A percentile compares a stretch with the other conserved stretches of the same genome.
These are phyloP conservation scores for Orientallactaga bullata DNA, from an alignment of 2,113 vertebrate species.

Conservation along the genomic window DNA sequence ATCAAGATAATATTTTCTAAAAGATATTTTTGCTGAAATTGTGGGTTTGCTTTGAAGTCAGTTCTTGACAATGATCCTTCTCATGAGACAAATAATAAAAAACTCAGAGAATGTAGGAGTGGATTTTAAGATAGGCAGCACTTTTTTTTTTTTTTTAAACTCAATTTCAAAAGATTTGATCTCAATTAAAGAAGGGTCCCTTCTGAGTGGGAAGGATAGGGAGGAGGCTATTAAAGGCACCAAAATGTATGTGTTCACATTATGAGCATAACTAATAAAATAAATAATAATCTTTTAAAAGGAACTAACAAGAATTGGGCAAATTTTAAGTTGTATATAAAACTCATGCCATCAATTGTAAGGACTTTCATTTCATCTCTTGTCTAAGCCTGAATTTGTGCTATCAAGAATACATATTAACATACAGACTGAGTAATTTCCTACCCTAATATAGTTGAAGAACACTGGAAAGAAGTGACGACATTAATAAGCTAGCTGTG, in stretches of 20 bases:
- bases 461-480: not conserved
- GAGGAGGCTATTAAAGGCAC: too few relatives aligned
- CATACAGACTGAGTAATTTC: not conserved
- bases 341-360: not conserved
- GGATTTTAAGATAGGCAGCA: not conserved
- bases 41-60: not conserved
- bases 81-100: not conserved
- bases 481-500: not conserved
- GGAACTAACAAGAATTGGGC: not conserved
- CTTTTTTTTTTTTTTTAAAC: not conserved
- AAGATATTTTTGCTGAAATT: not conserved
- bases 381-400: conserved; percentile 12
- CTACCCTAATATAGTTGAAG: not conserved
- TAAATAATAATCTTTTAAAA: too few relatives aligned
- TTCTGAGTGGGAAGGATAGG: too few relatives aligned
- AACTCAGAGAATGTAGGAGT: not conserved
- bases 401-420: not conserved
- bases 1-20: not conserved
- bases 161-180: not conserved
- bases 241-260: too few relatives aligned
- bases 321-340: not conserved
- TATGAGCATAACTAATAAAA: too few relatives aligned
- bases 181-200: too few relatives aligned
- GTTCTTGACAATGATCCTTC: not conserved
- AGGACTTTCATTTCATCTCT: not conserved